Evolutionary conservation across 1,140 invertebrate genomes (phyloP), one percentile per base, ranked within the genome.

Genomic region (Homalodisca vitripennis): DNA sequence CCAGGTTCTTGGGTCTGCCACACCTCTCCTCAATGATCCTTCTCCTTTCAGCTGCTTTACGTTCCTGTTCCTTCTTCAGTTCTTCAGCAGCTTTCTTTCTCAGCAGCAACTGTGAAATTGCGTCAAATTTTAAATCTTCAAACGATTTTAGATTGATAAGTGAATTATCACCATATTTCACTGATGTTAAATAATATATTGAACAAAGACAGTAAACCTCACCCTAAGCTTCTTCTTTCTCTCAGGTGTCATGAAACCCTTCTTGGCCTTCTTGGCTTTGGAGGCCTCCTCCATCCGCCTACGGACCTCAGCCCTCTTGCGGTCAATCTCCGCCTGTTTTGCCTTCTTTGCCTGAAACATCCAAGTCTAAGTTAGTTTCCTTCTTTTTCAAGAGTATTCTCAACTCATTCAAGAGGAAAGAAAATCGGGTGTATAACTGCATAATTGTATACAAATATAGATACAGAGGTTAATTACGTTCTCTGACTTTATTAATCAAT

Each of bases 81-180:
- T 99, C 97, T 84, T 99, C 98, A 77, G 98, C 97, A 79, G 98
- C 98, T 88, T 99, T 99, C 85, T 98, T 97, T 91, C 98, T 97
- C 85, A 99, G 87, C 84, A 99, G 85, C 86, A 98, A 88, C 92
- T 93, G 79, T 30, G 70, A 53, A 46, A 34, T 3, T n/a, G 34
- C 3, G 17, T 29, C 14, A 62, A 6, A 27, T 31, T n/a, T 12
- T 55, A 55, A 24, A n/a, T n/a, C n/a, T n/a, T n/a, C n/a, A n/a
- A 46, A 46, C 41, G 51, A 12, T 22, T 17, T 41, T 41, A 17
- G 17, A 41, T 41, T 10, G 17, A 41, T 41, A 6, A 41, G 17
- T 41, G 6, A 41, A 41, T n/a, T n/a, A 41, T 6, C 6, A 41
- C 6, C 34, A 41, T 17, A 10, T 41, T 41, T 10, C 34, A 41